phyloP scores from a whole-genome alignment of 2,113 vertebrate species.

The Anguilla rostrata region DNA sequence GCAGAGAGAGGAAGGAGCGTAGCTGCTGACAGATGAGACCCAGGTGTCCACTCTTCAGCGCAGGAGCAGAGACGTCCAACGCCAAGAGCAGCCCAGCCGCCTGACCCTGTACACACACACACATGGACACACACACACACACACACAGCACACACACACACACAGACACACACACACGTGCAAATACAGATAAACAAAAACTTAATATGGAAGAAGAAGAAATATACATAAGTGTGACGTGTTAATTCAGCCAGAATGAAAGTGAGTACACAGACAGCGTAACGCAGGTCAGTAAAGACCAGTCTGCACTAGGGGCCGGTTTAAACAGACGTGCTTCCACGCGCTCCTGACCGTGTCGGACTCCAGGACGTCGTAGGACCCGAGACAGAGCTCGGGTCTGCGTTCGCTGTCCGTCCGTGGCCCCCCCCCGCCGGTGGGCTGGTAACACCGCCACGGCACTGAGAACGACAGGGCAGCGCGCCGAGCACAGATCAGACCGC shows the following conservation, averaged over 20 bases:
- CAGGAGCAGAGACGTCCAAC: slow-evolving; percentile 65
- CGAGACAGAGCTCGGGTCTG: slow-evolving; percentile 67
- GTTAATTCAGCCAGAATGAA: too few species aligned
- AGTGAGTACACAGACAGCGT: too few species aligned
- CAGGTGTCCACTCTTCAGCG: slow-evolving; percentile 66
- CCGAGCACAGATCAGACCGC: neutral
- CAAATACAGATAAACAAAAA: neutral
- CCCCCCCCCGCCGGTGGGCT: slow-evolving; percentile 61
- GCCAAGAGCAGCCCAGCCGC: slow-evolving; percentile 67
- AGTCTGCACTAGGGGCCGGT: too few species aligned
- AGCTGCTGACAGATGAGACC: slow-evolving; percentile 64
- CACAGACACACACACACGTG: slow-evolving; percentile 2
- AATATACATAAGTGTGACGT: too few species aligned
- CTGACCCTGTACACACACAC: slow-evolving; percentile 49
- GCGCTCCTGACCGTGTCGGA: slow-evolving; percentile 50
- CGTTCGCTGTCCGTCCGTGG: slow-evolving; percentile 54
- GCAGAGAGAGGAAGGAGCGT: slow-evolving; percentile 54
- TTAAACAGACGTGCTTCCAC: neutral
- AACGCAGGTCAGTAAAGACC: too few species aligned
- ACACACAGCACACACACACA: neutral
- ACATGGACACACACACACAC: neutral
- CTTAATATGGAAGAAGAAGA: too few species aligned
- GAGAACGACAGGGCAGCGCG: neutral
- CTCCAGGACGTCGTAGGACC: slow-evolving; percentile 70
- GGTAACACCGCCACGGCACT: slow-evolving; percentile 74